Conservation (phyloP, 2,888 invertebrate genomes). For the Drosophila macrospina region DNA sequence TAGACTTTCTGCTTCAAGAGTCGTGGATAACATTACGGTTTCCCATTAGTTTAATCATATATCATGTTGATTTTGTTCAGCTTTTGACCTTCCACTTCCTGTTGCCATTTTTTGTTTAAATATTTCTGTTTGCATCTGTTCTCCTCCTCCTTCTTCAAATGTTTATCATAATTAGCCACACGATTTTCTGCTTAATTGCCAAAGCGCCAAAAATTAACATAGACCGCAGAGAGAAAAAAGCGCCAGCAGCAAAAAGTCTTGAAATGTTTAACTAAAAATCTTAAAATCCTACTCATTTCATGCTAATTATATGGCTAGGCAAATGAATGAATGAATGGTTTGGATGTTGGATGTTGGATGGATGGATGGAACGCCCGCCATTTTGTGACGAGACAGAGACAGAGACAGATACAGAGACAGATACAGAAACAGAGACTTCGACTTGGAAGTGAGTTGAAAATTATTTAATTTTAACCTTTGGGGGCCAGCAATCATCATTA, state of each 20-base stretch:
- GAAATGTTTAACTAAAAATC: constrained; percentile 70
- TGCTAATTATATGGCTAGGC: constrained; percentile 80
- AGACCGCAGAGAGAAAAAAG: constrained; percentile 48
- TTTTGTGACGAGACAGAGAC: constrained; percentile 48
- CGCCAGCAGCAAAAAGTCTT: constrained; percentile 66
- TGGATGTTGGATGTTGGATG: constrained; percentile 13
- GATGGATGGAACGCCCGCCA: constrained; percentile 74
- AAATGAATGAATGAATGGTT: constrained; percentile 64
- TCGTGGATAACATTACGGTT: constrained; percentile 3
- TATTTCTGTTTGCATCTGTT: constrained; percentile 21
- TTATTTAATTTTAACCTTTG: constrained; percentile 82
- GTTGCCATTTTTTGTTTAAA: constrained; percentile 51
- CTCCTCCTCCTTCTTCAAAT: constrained; percentile 46
- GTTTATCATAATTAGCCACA: constrained; percentile 77
- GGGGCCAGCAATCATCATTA: constrained; percentile 82
- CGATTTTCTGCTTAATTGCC: constrained; percentile 80
- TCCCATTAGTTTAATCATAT: constrained; percentile 6
- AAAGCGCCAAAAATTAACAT: constrained; percentile 72
- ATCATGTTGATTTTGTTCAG: constrained; percentile 8
- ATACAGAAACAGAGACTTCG: too few species aligned
- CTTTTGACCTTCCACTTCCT: constrained; percentile 59
- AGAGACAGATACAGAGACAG: neutral
- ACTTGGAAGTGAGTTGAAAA: constrained; percentile 62
- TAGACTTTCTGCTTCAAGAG: neutral
- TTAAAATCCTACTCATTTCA: constrained; percentile 79